Percentiles rank a stretch among this genome's conserved stretches.
These are phyloP conservation scores for Diogma glabrata DNA, from an alignment of 2,888 invertebrate genomes.

Conservation along the genomic window DNA sequence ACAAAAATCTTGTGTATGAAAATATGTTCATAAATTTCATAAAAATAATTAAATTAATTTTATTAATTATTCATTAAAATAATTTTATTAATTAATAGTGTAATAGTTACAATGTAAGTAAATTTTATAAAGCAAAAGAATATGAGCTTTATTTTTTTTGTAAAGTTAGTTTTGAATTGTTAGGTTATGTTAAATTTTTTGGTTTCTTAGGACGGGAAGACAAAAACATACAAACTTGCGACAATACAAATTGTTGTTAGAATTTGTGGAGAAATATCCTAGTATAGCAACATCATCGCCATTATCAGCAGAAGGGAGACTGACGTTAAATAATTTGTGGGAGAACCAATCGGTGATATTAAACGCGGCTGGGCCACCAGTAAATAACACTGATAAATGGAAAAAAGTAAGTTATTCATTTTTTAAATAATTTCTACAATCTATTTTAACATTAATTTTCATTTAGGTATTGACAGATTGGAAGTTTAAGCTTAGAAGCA, in stretches of 20 bases:
- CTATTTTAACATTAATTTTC: no score
- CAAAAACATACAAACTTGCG: not conserved
- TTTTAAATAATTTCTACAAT: not conserved
- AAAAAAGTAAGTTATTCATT: not conserved
- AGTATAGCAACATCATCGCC: not conserved
- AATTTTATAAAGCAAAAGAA: no score
- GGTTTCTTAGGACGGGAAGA: no score
- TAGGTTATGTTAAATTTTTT: no score
- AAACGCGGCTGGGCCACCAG: not conserved
- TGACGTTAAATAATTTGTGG: not conserved
- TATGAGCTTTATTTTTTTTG: no score
- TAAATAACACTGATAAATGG: not conserved
- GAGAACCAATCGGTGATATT: not conserved
- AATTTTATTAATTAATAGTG: no score
- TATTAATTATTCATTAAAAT: no score
- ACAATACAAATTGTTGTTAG: not conserved
- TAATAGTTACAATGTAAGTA: no score
- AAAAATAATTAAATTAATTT: no score
- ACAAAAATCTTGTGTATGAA: no score
- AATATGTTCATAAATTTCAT: no score
- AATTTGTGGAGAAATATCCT: not conserved
- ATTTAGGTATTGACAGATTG: not conserved
- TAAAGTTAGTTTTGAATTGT: no score
- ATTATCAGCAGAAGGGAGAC: constrained; percentile 1
- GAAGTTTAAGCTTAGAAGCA: not conserved